phyloP scores from a whole-genome alignment of 2,888 invertebrate species.

The Oegoconia quadripuncta region DNA sequence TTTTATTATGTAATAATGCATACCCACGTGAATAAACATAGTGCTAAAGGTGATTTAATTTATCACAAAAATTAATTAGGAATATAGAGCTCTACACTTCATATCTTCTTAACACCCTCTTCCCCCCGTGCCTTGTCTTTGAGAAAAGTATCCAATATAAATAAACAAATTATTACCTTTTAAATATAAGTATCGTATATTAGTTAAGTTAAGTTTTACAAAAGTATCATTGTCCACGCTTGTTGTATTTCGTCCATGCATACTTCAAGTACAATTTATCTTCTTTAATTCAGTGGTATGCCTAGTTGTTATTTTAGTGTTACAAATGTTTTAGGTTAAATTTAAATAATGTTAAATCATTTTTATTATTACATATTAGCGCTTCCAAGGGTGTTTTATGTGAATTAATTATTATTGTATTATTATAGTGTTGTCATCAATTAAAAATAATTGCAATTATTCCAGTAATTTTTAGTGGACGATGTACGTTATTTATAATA shows the following conservation, averaged over 20 bases:
- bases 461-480: too few species aligned
- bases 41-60: too few species aligned
- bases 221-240: conserved; percentile 16
- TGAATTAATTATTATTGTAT: conserved; percentile 15
- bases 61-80: too few species aligned
- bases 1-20: too few species aligned
- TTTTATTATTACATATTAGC: conserved; percentile 27
- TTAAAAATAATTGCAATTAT: too few species aligned
- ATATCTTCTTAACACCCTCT: conserved; percentile 18
- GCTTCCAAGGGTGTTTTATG: conserved; percentile 32
- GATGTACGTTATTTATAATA: not conserved
- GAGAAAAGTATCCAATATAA: conserved; percentile 22
- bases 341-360: not conserved
- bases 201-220: not conserved
- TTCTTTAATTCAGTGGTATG: not conserved
- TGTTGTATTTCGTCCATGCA: conserved; percentile 27
- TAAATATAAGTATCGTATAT: not conserved
- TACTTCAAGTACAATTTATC: conserved; percentile 1
- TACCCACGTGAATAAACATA: too few species aligned
- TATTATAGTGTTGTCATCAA: too few species aligned
- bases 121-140: conserved; percentile 23
- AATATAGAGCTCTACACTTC: conserved; percentile 4
- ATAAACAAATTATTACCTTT: not conserved
- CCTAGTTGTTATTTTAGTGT: too few species aligned
- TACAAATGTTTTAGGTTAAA: too few species aligned